Evolutionary conservation across 2,888 invertebrate species (phyloP), one percentile per base, ranked within the genome.

Genomic region (Endomychus coccineus): DNA sequence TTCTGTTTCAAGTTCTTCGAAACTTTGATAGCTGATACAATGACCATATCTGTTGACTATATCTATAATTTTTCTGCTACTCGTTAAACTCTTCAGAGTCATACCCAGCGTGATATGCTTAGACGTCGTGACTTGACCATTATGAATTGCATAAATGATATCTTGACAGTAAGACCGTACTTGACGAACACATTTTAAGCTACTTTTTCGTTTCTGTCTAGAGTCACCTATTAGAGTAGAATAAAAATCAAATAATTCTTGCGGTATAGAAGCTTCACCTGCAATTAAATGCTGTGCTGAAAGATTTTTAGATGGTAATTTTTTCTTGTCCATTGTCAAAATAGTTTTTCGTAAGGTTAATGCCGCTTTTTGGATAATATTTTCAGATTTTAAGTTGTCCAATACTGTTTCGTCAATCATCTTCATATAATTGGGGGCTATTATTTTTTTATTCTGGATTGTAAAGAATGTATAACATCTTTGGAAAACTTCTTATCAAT

Each of bases 241-340:
- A 23, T 43, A 44, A 48, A 49, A 46, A 9, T 48, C 39, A 2
- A 24, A 16, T 40, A 45, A 44, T 19, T 40, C 12, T 45, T 34
- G 16, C 16, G 49, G 48, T 35, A 46, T 31, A 2, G 43, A 44
- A 32, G 33, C 34, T 48, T 48, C 45, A 22, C 39, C 27, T 27
- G 16, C 12, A 12, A 36, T 39, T 32, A 48, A 42, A 39, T 53
- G 14, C 34, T 47, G 24, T 35, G 42, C 36, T 39, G 49, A 36
- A 23, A 49, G 22, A 33, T 48, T 43, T 32, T 41, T 41, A 14
- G 40, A 28, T n/a, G 46, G 45, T 32, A 49, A 42, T 42, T 46
- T 44, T 44, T n/a, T n/a, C 41, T 44, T 49, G 35, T 43, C 42
- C 11, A 24, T 36, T 43, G 40, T 21, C 12, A 49, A 32, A 15